A percentile compares a stretch with the other conserved stretches of the same genome.
These are phyloP conservation scores for Pollenia labialis DNA, from an alignment of 2,888 invertebrate genomes.

Conservation along the genomic window DNA sequence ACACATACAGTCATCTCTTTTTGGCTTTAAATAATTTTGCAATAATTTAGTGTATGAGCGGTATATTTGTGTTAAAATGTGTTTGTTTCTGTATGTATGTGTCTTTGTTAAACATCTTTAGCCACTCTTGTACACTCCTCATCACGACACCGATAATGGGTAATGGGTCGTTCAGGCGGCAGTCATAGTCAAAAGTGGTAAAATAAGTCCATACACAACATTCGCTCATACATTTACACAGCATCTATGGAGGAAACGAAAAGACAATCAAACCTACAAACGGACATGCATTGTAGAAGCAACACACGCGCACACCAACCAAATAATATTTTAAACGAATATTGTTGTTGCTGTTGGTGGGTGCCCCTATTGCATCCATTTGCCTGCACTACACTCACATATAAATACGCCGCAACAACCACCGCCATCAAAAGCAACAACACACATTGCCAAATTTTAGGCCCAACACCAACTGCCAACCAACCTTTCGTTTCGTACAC, in stretches of 20 bases:
- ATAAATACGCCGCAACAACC: slow-evolving; percentile 13
- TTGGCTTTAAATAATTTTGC: slow-evolving; percentile 72
- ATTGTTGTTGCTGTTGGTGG: slow-evolving; percentile 46
- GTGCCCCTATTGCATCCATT: slow-evolving; percentile 68
- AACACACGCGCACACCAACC: slow-evolving; percentile 65
- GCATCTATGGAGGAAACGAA: slow-evolving; percentile 36
- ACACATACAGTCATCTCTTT: slow-evolving; percentile 71
- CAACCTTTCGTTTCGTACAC: slow-evolving; percentile 40
- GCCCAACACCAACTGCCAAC: slow-evolving; percentile 45
- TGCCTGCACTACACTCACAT: slow-evolving; percentile 28
- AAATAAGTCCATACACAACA: slow-evolving; percentile 50
- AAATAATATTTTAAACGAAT: slow-evolving; percentile 63
- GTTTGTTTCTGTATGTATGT: neutral
- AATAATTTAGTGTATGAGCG: slow-evolving; percentile 63
- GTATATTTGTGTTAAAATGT: too few species aligned
- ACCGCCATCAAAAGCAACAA: neutral
- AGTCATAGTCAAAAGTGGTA: slow-evolving; percentile 47
- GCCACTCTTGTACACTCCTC: slow-evolving; percentile 19
- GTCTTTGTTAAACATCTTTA: slow-evolving; percentile 57
- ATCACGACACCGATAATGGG: slow-evolving; percentile 30
- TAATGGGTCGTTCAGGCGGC: slow-evolving; percentile 28
- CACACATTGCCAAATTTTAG: slow-evolving; percentile 39
- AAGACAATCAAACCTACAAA: slow-evolving; percentile 49
- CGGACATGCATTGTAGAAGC: slow-evolving; percentile 48
- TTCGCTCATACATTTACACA: slow-evolving; percentile 4